These are phyloP conservation scores for Bombycilla garrulus DNA, from an alignment of 2,113 vertebrate species.

Conservation along the genomic window DNA sequence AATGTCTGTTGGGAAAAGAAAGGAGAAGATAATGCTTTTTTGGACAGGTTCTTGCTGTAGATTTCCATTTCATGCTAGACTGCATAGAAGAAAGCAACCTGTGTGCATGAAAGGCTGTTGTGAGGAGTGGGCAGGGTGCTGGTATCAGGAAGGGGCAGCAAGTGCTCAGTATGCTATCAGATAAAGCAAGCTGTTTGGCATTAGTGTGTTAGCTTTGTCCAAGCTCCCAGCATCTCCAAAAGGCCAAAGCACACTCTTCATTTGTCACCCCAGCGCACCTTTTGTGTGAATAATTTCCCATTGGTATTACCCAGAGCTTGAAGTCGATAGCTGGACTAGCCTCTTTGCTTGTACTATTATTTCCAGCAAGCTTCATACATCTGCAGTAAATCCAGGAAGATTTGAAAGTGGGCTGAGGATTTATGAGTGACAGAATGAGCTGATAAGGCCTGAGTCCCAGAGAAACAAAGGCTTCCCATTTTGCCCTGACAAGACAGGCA, in stretches of 20 bases:
- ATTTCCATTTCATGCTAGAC: slow-evolving; percentile 84
- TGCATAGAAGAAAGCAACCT: slow-evolving; percentile 81
- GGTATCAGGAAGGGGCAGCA: slow-evolving; percentile 22
- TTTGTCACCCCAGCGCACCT: slow-evolving; percentile 95
- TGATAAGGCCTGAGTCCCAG: slow-evolving; percentile 66
- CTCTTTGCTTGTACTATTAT: slow-evolving; percentile 80
- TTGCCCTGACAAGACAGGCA: slow-evolving; percentile 36
- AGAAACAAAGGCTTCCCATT: slow-evolving; percentile 67
- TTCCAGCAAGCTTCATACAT: slow-evolving; percentile 78
- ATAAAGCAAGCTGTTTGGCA: slow-evolving; percentile 86
- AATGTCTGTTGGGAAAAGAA: not conserved
- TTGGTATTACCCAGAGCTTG: slow-evolving; percentile 76
- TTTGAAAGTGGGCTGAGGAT: slow-evolving; percentile 69
- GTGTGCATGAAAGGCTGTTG: slow-evolving; percentile 69
- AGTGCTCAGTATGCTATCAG: slow-evolving; percentile 84
- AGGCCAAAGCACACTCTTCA: slow-evolving; percentile 82
- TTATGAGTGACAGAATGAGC: slow-evolving; percentile 70
- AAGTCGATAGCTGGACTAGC: slow-evolving; percentile 71
- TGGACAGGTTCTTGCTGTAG: slow-evolving; percentile 69
- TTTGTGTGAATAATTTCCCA: slow-evolving; percentile 90
- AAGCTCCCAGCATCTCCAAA: slow-evolving; percentile 71
- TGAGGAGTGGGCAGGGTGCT: slow-evolving; percentile 6
- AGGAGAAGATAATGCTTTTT: not conserved
- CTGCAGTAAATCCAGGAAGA: slow-evolving; percentile 81
- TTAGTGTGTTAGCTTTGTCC: slow-evolving; percentile 85